Percentiles rank a stretch among this genome's conserved stretches.
phyloP scores from a whole-genome alignment of 1,140 invertebrate genomes.

The Ceratoteleas bidentatus region DNA sequence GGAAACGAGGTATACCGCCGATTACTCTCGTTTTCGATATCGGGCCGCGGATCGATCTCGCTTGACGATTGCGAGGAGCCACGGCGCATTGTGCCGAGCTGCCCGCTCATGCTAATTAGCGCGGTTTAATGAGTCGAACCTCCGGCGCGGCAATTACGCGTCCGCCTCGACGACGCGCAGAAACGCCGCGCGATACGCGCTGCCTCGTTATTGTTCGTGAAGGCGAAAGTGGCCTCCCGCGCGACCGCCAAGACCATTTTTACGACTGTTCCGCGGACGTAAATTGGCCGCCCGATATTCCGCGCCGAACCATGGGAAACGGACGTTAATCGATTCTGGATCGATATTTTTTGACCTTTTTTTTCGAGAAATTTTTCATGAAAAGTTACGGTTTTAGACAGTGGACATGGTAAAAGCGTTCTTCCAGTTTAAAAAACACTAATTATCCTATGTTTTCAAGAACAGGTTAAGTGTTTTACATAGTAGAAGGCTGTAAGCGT shows the following conservation, averaged over 20 bases:
- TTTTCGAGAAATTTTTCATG: too few species aligned
- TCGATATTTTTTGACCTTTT: too few species aligned
- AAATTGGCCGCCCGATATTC: conserved; percentile 50
- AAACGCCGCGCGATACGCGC: conserved; percentile 57
- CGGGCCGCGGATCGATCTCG: conserved; percentile 42
- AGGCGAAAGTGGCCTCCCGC: conserved; percentile 52
- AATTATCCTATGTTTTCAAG: too few species aligned
- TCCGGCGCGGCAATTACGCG: conserved; percentile 55
- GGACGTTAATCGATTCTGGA: too few species aligned
- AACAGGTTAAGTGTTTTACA: too few species aligned
- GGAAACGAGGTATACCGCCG: conserved; percentile 48
- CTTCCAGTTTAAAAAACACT: too few species aligned
- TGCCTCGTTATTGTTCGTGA: conserved; percentile 61
- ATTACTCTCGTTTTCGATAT: conserved; percentile 77
- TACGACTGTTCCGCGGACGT: conserved; percentile 36
- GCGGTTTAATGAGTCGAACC: conserved; percentile 55
- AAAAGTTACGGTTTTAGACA: too few species aligned
- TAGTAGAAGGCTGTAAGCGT: too few species aligned
- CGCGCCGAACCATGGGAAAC: conserved; percentile 42
- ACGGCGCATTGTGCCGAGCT: conserved; percentile 10
- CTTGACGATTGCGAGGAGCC: conserved; percentile 3
- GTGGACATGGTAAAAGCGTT: too few species aligned
- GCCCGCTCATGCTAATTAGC: conserved; percentile 61
- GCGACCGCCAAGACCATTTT: conserved; percentile 56
- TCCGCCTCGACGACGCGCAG: conserved; percentile 28